Evolutionary conservation across 1,140 invertebrate species (phyloP), one percentile per base, ranked within the genome.

Genomic region (Drosophila sproati): DNA sequence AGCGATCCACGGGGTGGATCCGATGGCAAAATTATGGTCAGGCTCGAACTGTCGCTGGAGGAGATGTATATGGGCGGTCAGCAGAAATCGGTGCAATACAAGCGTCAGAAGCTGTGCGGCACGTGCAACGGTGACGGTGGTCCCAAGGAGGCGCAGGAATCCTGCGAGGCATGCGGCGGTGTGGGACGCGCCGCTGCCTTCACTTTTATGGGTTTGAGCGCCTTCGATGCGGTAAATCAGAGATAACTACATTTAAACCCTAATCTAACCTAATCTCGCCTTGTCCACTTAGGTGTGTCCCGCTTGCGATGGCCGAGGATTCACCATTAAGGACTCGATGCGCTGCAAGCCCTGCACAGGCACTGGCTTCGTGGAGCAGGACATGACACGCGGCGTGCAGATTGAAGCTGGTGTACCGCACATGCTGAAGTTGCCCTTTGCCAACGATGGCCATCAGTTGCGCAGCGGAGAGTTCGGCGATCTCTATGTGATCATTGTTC

Each of bases 381-480:
- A 93, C 72, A 97, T 98, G 93, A 96, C 97, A 57, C 92, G 98
- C 4, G 97, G 98, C 92, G 96, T 98, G 31, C 95, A 97, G 91
- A 95, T 99, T 73, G 97, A 98, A 80, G 98, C 98, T 93, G 98
- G 97, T 75, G 98, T 98, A 96, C 94, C 95, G 63, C 96, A 98
- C 87, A 96, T 96, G 60, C 95, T 98, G 80, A 98, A 97, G 92
- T 96, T 99, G 66, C 94, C 94, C 47, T 98, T 98, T 91, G 93
- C 94, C 45, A 97, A 97, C 28, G 97, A 98, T 93, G 98, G 98
- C 29, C 97, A 99, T 94, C 97, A 98, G 85, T 95, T 96, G 90
- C 97, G 97, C 52, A 96, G 96, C 72, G 93, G 97, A 39, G 94
- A 97, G 66, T 95, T 96, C 45, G 97, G 97, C 10, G 97, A 99